Evolutionary conservation across 2,797 vertebrate species (phyloP), one percentile per base, ranked within the genome.

Genomic region (Oreochromis mossambicus): DNA sequence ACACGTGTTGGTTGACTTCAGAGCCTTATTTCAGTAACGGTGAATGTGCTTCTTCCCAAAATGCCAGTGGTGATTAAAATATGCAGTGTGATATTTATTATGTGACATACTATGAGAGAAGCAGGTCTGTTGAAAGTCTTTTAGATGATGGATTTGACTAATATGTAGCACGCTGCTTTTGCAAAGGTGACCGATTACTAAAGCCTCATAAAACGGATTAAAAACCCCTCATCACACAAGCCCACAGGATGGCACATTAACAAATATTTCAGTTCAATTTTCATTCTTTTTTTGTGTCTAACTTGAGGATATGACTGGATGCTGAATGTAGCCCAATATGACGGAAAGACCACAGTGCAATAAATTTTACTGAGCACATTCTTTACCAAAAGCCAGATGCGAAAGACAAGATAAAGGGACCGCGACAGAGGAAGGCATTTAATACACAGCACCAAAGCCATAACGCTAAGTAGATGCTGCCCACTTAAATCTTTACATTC

Each of bases 401-500:
- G 76, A 52, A 38, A 84, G 68, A 91, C 85, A 46, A 66, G 15
- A 78, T 78, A 86, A 87, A 82, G 83, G 55, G 79, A 87, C 78
- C 17, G 77, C 83, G 78, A 81, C 79, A 78, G 75, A 88, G 83
- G 13, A 55, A 79, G 29, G 73, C 84, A 78, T 93, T 94, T 88
- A 89, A 92, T 82, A 79, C 75, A 82, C 54, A 15, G 50, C 78
- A 92, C 82, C 86, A 76, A 92, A 89, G 86, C 89, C 85, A 87
- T 92, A 93, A 91, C 82, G 84, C 89, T 92, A 92, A 93, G 88
- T 92, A 92, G 93, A 92, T 63, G 89, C 93, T 92, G 89, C 88
- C 92, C 87, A 90, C 91, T 95, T 93, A 93, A 93, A 95, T 95
- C 91, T 93, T 88, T 92, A 94, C 91, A 94, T 94, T 94, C 95